A percentile compares a stretch with the other conserved stretches of the same genome.
Conservation (phyloP, 1,140 invertebrate species). For the Venustaconcha ellipsiformis region DNA sequence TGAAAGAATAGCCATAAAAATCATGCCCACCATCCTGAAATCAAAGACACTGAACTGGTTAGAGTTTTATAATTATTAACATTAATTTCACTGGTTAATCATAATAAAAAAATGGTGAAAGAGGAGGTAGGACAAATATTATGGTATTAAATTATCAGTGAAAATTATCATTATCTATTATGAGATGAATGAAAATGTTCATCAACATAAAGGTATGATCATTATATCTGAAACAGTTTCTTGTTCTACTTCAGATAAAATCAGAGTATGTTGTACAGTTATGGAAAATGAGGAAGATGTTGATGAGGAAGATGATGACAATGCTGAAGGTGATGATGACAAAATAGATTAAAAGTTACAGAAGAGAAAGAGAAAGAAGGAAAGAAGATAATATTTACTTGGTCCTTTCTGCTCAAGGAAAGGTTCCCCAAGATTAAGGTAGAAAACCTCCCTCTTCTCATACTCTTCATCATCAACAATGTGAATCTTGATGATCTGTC, state of each 20-base stretch:
- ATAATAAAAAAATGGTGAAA: no score
- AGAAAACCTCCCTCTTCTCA: constrained; percentile 96
- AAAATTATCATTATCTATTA: no score
- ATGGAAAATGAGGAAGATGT: neutral
- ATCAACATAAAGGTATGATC: no score
- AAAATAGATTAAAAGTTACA: neutral
- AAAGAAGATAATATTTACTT: constrained; percentile 38
- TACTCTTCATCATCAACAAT: constrained; percentile 98
- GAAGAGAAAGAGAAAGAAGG: neutral
- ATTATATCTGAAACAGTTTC: neutral
- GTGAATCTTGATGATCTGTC: constrained; percentile 85
- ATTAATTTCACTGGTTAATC: no score
- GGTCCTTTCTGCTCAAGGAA: constrained; percentile 66
- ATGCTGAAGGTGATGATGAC: constrained; percentile 1
- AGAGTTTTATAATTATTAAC: no score
- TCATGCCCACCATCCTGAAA: no score
- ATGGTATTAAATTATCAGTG: no score
- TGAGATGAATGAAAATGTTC: no score
- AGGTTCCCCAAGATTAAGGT: constrained; percentile 90
- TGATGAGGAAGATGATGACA: neutral
- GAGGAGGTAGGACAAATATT: no score
- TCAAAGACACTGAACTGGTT: no score
- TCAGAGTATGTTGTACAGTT: neutral
- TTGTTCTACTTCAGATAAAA: neutral
- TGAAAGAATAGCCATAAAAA: no score